These are phyloP conservation scores for Notiomystis cincta DNA, from an alignment of 2,113 vertebrate genomes.

Conservation along the genomic window DNA sequence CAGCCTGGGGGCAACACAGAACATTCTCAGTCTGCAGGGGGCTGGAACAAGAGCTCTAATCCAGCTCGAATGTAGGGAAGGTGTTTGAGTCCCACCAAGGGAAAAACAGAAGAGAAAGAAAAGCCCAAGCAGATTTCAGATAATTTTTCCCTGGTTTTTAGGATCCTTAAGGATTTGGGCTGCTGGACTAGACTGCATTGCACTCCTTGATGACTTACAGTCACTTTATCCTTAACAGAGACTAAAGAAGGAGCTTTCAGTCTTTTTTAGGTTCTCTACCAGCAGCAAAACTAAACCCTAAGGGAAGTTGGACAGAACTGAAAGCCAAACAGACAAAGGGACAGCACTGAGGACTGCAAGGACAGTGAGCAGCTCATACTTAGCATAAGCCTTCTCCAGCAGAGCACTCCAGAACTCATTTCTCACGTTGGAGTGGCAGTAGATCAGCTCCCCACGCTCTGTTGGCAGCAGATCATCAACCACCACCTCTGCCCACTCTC, in stretches of 20 bases:
- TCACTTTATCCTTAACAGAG: neutral
- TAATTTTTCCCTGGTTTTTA: neutral
- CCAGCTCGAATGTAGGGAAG: neutral
- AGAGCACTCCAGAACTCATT: conserved; percentile 94
- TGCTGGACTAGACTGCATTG: neutral
- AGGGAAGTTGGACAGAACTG: neutral
- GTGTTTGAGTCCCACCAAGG: neutral
- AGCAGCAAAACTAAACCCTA: neutral
- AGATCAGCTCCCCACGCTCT: conserved; percentile 80
- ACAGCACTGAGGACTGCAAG: neutral
- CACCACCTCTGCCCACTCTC: conserved; percentile 90
- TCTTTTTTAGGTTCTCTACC: neutral
- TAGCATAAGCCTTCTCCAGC: conserved; percentile 92
- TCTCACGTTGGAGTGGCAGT: conserved; percentile 83
- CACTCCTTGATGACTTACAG: neutral
- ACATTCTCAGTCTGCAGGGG: neutral
- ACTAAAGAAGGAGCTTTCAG: neutral
- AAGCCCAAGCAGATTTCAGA: neutral
- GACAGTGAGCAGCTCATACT: conserved; percentile 68
- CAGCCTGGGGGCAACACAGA: conserved; percentile 72
- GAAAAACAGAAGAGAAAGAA: neutral
- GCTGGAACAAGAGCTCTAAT: neutral
- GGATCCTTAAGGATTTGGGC: neutral
- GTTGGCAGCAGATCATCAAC: conserved; percentile 92
- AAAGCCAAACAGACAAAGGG: neutral